Evolutionary conservation across 2,888 invertebrate species (phyloP).

Genomic region (Pachycephus smyrnensis): DNA sequence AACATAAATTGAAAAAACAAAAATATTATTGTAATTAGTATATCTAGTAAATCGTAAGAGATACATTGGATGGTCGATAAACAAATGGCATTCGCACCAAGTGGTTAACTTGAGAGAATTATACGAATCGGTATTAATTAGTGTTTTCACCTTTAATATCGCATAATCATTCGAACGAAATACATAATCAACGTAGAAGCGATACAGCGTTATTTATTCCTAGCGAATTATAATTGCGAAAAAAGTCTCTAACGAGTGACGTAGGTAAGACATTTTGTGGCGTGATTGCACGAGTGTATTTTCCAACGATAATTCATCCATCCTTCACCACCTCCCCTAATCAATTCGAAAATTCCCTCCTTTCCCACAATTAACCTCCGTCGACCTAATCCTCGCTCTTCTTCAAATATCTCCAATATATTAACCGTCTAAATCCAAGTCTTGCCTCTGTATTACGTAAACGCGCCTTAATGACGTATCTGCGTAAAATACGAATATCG

Average conservation of each 20-base stretch:
- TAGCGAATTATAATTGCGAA: conserved; percentile 4
- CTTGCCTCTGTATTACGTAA: not conserved
- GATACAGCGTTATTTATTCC: conserved; percentile 35
- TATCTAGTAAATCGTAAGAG: conserved; percentile 41
- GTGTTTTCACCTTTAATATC: conserved; percentile 22
- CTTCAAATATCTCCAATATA: not conserved
- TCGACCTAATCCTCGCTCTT: not conserved
- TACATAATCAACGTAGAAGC: conserved; percentile 48
- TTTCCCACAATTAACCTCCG: not conserved
- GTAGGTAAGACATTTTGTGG: conserved; percentile 2
- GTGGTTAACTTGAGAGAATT: conserved; percentile 42
- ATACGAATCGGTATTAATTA: conserved; percentile 32
- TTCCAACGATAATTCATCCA: conserved; percentile 2
- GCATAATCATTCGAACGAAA: conserved; percentile 39
- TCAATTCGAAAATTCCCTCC: not conserved
- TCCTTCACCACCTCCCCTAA: not conserved
- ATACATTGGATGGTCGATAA: conserved; percentile 46
- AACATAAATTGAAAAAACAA: conserved; percentile 53
- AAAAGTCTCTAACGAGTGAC: not conserved
- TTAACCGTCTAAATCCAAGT: not conserved
- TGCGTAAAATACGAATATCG: not conserved
- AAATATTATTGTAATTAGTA: conserved; percentile 54
- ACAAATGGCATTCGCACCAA: conserved; percentile 42
- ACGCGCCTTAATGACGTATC: no score
- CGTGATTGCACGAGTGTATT: conserved; percentile 3